Conservation (phyloP, 2,113 vertebrate species). For the Ammospiza caudacuta region DNA sequence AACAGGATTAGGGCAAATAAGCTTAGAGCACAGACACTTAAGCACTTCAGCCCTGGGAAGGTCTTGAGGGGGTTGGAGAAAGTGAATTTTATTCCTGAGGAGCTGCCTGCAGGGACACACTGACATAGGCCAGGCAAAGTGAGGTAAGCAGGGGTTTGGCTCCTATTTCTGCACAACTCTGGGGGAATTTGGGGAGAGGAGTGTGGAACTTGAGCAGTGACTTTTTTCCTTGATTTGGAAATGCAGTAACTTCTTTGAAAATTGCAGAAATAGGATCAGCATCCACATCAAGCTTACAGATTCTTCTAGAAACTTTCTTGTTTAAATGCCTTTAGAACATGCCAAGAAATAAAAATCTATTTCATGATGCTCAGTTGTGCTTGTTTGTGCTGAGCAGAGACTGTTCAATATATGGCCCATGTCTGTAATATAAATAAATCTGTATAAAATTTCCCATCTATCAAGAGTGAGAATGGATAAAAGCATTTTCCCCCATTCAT, state of each 20-base stretch:
- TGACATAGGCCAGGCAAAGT: background rate
- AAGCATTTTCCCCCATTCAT: background rate
- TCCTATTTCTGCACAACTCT: background rate
- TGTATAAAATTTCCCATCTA: background rate
- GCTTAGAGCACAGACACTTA: conserved; percentile 64
- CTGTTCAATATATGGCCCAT: background rate
- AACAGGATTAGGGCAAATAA: conserved; percentile 81
- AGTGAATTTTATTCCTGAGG: conserved; percentile 23
- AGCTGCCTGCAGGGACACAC: conserved; percentile 7
- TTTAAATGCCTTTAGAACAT: background rate
- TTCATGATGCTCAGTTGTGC: background rate
- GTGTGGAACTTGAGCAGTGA: background rate
- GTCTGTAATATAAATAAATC: background rate
- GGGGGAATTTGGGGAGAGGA: background rate
- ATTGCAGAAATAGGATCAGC: background rate
- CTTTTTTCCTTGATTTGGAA: background rate
- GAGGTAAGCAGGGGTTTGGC: conserved; percentile 38
- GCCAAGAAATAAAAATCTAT: background rate
- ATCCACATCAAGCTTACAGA: background rate
- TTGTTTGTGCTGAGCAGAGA: background rate
- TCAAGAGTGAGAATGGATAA: background rate
- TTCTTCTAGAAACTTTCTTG: background rate
- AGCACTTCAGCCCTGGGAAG: conserved; percentile 51
- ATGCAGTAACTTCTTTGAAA: background rate
- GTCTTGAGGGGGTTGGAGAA: conserved; percentile 17